Evolutionary conservation across 1,140 invertebrate species (phyloP), one percentile per base, ranked within the genome.

Genomic region (Zelostemma sp.): DNA sequence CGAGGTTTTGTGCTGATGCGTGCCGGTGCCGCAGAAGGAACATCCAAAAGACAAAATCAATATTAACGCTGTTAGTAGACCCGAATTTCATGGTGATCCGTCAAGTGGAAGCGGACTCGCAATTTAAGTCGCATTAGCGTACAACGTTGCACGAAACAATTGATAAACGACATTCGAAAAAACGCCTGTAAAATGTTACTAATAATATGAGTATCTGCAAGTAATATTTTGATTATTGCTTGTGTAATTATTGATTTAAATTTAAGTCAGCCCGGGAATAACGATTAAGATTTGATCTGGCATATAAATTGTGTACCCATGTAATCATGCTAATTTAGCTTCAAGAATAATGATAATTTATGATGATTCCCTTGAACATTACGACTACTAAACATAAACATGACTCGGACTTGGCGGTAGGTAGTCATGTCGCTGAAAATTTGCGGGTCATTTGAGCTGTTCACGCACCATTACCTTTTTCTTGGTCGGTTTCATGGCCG

Each of bases 381-480:
- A 76, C 71, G 72, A 79, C 61, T 74, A 78, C 79, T 80, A 83
- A 85, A 83, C 80, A 83, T 81, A 82, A 82, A 83, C 79, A 81
- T 72, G 69, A 63, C 47, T 45, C 14, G 18, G 31, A 45, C 25
- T 59, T 58, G 67, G 61, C 57, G 64, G 61, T 70, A 38, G 64
- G 64, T 68, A 41, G 74, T 68, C 66, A 40, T 68, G 67, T 70
- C 65, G 68, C 60, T 73, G 74, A 75, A 80, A 81, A 83, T 84
- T 85, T 80, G 79, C 81, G 80, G 81, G 78, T 85, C 83, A 83
- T 85, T 85, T 85, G 82, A 85, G 80, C 76, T 73, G 78, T 83
- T 85, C 82, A 82, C 82, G 77, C 80, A 59, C 81, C 84, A 85
- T 85, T 85, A 85, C 80, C 80, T 76, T 79, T 74, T 84, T 79